Percentiles rank a stretch among this genome's conserved stretches.
Conservation (phyloP, 2,797 vertebrate species). For the Paratrypauchen microcephalus region DNA sequence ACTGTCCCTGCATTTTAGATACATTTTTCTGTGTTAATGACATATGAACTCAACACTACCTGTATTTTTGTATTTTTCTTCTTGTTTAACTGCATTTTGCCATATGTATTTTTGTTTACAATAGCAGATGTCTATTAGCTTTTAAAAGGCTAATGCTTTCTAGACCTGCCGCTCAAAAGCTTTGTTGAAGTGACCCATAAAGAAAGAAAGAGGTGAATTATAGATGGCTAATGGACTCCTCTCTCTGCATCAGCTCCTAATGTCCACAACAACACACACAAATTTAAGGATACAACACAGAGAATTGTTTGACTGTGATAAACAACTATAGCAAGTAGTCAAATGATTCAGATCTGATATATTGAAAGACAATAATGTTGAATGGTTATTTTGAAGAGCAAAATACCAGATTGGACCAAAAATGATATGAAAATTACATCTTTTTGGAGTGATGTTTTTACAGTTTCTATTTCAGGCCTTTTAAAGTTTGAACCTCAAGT, state of each 20-base stretch:
- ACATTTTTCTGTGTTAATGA: no score
- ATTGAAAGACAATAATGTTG: no score
- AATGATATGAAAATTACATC: no score
- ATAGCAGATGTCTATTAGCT: conserved; percentile 25
- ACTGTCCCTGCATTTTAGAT: no score
- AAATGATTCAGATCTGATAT: conserved; percentile 35
- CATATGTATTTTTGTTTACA: conserved; percentile 38
- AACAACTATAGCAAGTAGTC: conserved; percentile 12
- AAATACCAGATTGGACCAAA: no score
- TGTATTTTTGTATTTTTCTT: no score
- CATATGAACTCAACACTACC: no score
- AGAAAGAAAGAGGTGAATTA: conserved; percentile 74
- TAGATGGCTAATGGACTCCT: conserved; percentile 76
- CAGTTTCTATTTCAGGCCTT: no score
- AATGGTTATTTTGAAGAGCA: no score
- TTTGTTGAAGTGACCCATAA: conserved; percentile 65
- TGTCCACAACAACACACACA: conserved; percentile 53
- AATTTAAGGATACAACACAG: conserved; percentile 26
- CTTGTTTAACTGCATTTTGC: conserved; percentile 1
- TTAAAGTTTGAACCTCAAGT: no score
- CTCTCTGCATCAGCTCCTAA: conserved; percentile 53
- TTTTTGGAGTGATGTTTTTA: no score
- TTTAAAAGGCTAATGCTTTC: conserved; percentile 32
- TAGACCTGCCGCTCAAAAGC: conserved; percentile 41
- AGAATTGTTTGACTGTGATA: not conserved